These are phyloP conservation scores for Dunckerocampus dactyliophorus DNA, from an alignment of 2,113 vertebrate species.

Conservation along the genomic window DNA sequence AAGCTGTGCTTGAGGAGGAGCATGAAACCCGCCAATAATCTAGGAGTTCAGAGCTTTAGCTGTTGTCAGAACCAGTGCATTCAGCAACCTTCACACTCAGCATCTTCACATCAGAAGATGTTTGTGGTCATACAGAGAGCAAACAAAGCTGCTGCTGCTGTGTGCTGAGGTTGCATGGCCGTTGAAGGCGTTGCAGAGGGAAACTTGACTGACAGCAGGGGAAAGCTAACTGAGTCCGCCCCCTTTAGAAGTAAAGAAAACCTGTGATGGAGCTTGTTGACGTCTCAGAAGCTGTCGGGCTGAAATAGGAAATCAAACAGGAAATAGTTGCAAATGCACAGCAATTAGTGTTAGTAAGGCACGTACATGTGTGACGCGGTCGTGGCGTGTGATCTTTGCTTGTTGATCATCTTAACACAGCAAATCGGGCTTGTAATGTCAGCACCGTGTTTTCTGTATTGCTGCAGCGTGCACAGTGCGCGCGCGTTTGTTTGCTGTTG, in stretches of 20 bases:
- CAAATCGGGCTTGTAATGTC: conserved; percentile 2
- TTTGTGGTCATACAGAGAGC: neutral
- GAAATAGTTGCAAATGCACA: neutral
- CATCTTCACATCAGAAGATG: neutral
- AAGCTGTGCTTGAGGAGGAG: too few species aligned
- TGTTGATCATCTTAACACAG: too few species aligned
- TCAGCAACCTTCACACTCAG: neutral
- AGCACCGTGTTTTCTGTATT: conserved; percentile 45
- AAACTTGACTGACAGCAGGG: conserved; percentile 36
- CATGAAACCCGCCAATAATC: too few species aligned
- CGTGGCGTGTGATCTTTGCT: too few species aligned
- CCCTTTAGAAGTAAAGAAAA: conserved; percentile 7
- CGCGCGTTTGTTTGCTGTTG: conserved; percentile 6
- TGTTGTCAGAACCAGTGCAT: too few species aligned
- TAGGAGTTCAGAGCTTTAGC: too few species aligned
- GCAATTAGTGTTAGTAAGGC: too few species aligned
- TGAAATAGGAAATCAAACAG: too few species aligned
- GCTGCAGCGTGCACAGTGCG: neutral
- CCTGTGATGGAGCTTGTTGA: conserved; percentile 20
- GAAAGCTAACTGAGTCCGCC: conserved; percentile 15
- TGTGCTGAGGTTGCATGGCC: conserved; percentile 2
- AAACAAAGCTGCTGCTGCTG: neutral
- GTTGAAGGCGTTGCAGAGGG: conserved; percentile 24
- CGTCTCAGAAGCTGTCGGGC: too few species aligned
- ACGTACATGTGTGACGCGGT: too few species aligned